Evolutionary conservation across 1,140 invertebrate genomes (phyloP).

Genomic region (Arctopsyche grandis): DNA sequence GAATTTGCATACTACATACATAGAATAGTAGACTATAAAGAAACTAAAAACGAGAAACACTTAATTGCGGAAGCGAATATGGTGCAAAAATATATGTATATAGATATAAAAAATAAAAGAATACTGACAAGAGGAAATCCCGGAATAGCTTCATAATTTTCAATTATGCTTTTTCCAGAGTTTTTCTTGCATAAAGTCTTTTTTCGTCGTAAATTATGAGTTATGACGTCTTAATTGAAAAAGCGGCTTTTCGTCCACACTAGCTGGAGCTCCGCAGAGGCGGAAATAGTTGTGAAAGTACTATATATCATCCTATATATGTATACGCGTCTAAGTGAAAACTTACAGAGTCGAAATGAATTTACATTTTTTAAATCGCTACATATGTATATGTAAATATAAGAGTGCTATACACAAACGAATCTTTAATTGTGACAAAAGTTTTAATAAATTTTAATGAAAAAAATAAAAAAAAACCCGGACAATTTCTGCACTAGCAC

Average conservation of each 20-base stretch:
- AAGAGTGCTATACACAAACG: background rate
- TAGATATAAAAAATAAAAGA: constrained; percentile 14
- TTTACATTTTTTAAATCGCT: constrained; percentile 25
- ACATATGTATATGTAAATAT: too few relatives aligned
- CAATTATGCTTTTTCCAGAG: constrained; percentile 36
- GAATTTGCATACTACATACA: background rate
- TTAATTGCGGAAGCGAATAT: constrained; percentile 30
- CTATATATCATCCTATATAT: constrained; percentile 28
- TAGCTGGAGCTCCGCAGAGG: background rate
- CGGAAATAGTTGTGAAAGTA: constrained; percentile 26
- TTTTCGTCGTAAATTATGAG: constrained; percentile 37
- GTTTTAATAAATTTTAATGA: too few relatives aligned
- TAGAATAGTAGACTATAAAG: background rate
- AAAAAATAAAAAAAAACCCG: too few relatives aligned
- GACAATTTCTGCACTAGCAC: too few relatives aligned
- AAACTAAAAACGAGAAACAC: constrained; percentile 19
- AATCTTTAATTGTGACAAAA: background rate
- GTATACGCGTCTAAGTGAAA: constrained; percentile 1
- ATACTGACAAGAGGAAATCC: constrained; percentile 30
- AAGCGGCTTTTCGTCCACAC: constrained; percentile 27
- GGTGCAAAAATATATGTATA: constrained; percentile 30
- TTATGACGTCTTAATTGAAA: constrained; percentile 41
- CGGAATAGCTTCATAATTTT: constrained; percentile 41
- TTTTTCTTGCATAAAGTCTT: constrained; percentile 35
- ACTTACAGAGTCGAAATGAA: background rate